A percentile compares a stretch with the other conserved stretches of the same genome.
These are phyloP conservation scores for Hormiphora californensis DNA, from an alignment of 37 sponge, comb jelly and placozoan species.

Conservation along the genomic window DNA sequence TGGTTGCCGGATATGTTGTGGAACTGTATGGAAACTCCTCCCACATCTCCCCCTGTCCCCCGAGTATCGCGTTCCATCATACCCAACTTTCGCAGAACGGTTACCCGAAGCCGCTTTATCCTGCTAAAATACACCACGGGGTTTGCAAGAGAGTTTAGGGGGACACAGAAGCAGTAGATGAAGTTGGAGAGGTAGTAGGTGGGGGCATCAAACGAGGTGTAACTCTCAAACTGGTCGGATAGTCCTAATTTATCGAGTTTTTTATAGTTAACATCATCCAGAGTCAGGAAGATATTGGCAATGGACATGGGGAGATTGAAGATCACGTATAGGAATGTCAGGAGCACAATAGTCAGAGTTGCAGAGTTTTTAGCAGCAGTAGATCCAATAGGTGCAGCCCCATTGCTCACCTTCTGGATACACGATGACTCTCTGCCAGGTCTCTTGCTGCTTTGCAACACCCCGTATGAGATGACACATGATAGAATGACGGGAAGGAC, in stretches of 20 bases:
- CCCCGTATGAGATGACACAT: background rate
- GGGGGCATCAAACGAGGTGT: background rate
- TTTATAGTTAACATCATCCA: slow-evolving; percentile 22
- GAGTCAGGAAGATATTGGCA: slow-evolving; percentile 14
- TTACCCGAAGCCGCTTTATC: slow-evolving; percentile 22
- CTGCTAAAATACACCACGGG: slow-evolving; percentile 30
- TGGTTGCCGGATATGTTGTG: no score
- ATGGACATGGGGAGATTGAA: slow-evolving; percentile 42
- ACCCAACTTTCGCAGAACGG: no score
- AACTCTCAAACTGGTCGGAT: background rate
- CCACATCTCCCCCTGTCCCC: no score
- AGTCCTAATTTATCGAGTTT: background rate
- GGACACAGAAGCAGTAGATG: slow-evolving; percentile 38
- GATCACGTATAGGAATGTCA: slow-evolving; percentile 12
- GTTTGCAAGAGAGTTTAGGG: slow-evolving; percentile 45
- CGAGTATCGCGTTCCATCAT: no score
- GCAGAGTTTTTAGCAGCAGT: slow-evolving; percentile 15
- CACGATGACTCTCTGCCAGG: background rate
- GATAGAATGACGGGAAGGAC: slow-evolving; percentile 22
- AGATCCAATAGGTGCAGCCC: background rate
- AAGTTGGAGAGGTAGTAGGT: slow-evolving; percentile 39
- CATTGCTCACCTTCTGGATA: background rate
- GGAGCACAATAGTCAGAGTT: slow-evolving; percentile 38
- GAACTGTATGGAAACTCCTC: no score
- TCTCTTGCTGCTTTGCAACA: background rate